Evolutionary conservation across 2,797 vertebrate genomes (phyloP).

Genomic region (Gymnodraco acuticeps): DNA sequence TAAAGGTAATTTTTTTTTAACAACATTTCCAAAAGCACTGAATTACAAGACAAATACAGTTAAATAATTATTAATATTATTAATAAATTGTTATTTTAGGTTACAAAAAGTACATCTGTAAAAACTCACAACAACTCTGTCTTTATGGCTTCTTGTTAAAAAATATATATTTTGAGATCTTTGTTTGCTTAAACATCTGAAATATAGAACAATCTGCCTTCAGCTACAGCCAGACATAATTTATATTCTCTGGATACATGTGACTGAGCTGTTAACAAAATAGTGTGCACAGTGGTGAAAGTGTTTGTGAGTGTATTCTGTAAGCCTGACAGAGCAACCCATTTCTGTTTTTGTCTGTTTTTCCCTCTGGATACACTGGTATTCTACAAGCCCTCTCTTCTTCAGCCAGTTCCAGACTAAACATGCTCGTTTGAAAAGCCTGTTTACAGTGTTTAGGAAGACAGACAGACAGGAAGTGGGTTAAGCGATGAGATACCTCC

Average conservation of each 20-base stretch:
- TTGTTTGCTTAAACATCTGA: conserved; percentile 28
- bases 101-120: background rate
- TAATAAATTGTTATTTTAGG: conserved; percentile 21
- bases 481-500: conserved; percentile 66
- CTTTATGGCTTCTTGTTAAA: conserved; percentile 30
- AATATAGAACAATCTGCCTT: conserved; percentile 34
- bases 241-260: conserved; percentile 33
- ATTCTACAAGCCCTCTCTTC: conserved; percentile 36
- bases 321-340: conserved; percentile 29
- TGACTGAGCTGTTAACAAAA: conserved; percentile 47
- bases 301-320: background rate
- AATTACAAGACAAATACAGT: conserved; percentile 7
- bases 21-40: conserved; percentile 21
- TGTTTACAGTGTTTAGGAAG: conserved; percentile 66
- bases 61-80: conserved; percentile 34
- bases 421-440: conserved; percentile 57
- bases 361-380: conserved; percentile 26
- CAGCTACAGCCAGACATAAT: conserved; percentile 41
- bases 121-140: conserved; percentile 20
- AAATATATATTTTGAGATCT: conserved; percentile 25
- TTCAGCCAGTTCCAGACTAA: conserved; percentile 66
- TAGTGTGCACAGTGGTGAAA: conserved; percentile 2
- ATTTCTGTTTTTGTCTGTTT: conserved; percentile 38
- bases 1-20: no score
- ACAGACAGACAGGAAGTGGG: conserved; percentile 68